Evolutionary conservation across 2,888 invertebrate genomes (phyloP), one percentile per base, ranked within the genome.

Genomic region (Dasysyrphus albostriatus): DNA sequence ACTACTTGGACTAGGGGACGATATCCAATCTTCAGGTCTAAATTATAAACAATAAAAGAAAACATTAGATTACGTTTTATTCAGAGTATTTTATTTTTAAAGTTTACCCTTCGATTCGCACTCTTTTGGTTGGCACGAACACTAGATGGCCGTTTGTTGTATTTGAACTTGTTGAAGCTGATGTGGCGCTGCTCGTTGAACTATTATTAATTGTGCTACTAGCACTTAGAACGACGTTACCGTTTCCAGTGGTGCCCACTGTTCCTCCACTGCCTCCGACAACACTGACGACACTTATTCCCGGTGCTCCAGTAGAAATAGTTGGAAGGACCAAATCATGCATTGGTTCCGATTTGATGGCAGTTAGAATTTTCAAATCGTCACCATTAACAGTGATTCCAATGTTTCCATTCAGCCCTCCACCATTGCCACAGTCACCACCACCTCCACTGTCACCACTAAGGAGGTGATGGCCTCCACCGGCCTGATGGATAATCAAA

Each of bases 11-110:
- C 94, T 94, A 83, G 94, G 94, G 29, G 95, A 94, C 76, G 95
- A 94, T 88, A 95, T 92, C 95, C 95, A 95, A 90, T 95, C 95
- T 90, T 95, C 93, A 42, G 91, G 89, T 44, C 93, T 93, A 70
- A 29, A 34, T n/a, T 10, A n/a, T 1, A 88, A 85, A 59, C 49
- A 47, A 16, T 9, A n/a, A 67, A 74, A 49, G 14, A 16, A 16
- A 16, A 65, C 7, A 54, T 44, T 0, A 37, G 12, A 14, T 59
- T 5, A n/a, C 3, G 7, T 12, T 19, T n/a, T 12, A 51, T 9
- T n/a, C n/a, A n/a, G n/a, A n/a, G n/a, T 14, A 37, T 29, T 63
- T 16, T 47, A 5, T 19, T 47, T 12, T 37, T 10, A 56, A 10
- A 69, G 90, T 92, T 91, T 89, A 93, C 92, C 90, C 91, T 88